These are phyloP conservation scores for Dryocosmus kuriphilus DNA, from an alignment of 2,888 invertebrate species.

Conservation along the genomic window DNA sequence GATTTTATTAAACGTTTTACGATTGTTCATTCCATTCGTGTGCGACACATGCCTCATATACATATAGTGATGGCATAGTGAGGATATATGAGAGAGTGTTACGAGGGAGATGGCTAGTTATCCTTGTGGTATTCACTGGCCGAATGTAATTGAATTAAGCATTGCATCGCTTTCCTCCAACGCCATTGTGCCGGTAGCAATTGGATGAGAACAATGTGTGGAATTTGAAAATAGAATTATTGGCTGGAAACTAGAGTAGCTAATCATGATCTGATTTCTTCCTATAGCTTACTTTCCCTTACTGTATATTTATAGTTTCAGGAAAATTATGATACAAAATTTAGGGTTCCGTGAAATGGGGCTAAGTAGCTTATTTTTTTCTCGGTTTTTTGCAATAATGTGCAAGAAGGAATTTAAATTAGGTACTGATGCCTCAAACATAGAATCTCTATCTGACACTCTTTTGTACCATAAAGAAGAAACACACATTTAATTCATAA, in stretches of 20 bases:
- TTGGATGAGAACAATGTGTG: background rate
- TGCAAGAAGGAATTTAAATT: too few relatives aligned
- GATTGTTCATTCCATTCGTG: slow-evolving; percentile 50
- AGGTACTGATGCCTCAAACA: too few relatives aligned
- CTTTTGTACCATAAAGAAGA: too few relatives aligned
- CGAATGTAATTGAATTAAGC: slow-evolving; percentile 51
- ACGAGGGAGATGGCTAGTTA: slow-evolving; percentile 37
- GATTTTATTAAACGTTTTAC: slow-evolving; percentile 69
- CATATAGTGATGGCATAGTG: background rate
- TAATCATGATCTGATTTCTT: background rate
- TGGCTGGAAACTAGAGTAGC: background rate
- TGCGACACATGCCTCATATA: background rate
- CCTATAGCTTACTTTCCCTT: too few relatives aligned
- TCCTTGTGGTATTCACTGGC: slow-evolving; percentile 48
- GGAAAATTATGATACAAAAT: background rate
- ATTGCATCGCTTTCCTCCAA: slow-evolving; percentile 6
- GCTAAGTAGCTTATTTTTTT: too few relatives aligned
- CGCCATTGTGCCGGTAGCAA: background rate
- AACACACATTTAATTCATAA: too few relatives aligned
- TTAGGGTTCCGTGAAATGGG: too few relatives aligned
- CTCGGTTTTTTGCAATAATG: too few relatives aligned
- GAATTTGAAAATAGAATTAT: slow-evolving; percentile 2
- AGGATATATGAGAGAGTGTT: slow-evolving; percentile 20
- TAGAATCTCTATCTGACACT: too few relatives aligned
- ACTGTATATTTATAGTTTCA: background rate